phyloP scores from a whole-genome alignment of 2,113 vertebrate genomes.

The Peromyscus polionotus region DNA sequence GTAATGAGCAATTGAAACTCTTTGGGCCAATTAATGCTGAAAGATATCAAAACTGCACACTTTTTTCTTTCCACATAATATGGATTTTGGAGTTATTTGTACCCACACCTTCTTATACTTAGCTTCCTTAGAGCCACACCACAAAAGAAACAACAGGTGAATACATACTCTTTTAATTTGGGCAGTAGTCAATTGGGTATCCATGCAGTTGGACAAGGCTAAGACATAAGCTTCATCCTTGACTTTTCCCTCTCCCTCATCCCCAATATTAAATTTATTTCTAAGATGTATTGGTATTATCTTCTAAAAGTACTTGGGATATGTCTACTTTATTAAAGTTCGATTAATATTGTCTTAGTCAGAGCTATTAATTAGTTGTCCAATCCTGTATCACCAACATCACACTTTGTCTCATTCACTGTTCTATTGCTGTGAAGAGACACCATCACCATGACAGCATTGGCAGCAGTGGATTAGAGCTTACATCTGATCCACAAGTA shows the following conservation, averaged over 20 bases:
- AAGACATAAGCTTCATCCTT: background rate
- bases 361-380: background rate
- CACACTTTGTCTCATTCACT: background rate
- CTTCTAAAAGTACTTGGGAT: background rate
- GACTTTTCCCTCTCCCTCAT: background rate
- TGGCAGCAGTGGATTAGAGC: background rate
- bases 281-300: background rate
- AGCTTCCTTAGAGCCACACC: background rate
- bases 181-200: background rate
- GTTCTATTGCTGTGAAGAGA: background rate
- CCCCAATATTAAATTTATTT: slow-evolving; percentile 28
- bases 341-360: background rate
- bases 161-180: background rate
- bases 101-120: background rate
- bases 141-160: background rate
- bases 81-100: background rate
- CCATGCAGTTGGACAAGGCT: background rate
- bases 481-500: background rate
- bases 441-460: background rate
- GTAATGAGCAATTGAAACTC: slow-evolving; percentile 55
- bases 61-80: slow-evolving; percentile 19
- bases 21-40: slow-evolving; percentile 18
- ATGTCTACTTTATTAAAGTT: background rate
- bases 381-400: background rate
- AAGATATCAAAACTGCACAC: background rate